Conservation (phyloP, 2,113 vertebrate genomes). For the Meriones unguiculatus region DNA sequence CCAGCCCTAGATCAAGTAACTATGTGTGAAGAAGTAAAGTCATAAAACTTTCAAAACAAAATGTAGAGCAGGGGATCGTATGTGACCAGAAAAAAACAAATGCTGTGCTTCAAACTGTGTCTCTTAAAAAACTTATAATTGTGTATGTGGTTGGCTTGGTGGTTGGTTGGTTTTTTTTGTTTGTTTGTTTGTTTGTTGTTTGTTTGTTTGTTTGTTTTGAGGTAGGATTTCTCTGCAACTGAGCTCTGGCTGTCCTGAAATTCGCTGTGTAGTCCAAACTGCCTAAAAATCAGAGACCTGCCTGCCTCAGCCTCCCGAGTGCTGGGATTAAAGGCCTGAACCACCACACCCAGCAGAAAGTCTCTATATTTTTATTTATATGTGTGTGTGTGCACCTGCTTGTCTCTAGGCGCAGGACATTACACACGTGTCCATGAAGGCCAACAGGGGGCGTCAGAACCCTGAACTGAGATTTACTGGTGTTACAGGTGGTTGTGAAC, state of each 20-base stretch:
- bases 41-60: constrained; percentile 55
- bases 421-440: too few species aligned
- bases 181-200: not conserved
- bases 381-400: rapidly evolving
- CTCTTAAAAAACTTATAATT: not conserved
- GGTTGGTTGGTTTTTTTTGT: not conserved
- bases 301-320: not conserved
- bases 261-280: not conserved
- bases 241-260: not conserved
- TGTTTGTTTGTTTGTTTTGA: not conserved
- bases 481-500: not conserved
- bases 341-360: not conserved
- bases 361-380: not conserved
- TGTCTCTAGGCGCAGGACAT: not conserved
- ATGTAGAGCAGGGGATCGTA: not conserved
- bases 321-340: not conserved
- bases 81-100: not conserved
- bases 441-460: not conserved
- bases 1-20: constrained; percentile 33
- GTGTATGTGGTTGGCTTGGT: not conserved
- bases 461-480: not conserved
- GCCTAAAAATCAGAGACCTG: not conserved
- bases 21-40: constrained; percentile 50
- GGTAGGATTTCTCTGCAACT: not conserved
- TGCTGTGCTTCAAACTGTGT: not conserved